A percentile compares a stretch with the other conserved stretches of the same genome.
Evolutionary conservation across 2,797 vertebrate species (phyloP).

Genomic region (Bradypus variegatus): DNA sequence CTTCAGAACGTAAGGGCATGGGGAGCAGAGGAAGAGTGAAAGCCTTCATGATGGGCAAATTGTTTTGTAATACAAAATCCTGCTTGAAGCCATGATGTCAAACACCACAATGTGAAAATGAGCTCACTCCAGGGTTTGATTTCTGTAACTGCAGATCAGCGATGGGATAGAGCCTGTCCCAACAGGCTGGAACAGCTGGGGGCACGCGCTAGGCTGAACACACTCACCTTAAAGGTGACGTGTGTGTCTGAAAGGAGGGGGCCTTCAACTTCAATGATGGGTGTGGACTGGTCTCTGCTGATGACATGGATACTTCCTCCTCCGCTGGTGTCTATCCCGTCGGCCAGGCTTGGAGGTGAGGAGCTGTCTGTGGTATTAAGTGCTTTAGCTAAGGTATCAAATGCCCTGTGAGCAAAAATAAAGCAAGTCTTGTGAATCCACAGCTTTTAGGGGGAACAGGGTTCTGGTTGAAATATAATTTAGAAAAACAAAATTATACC

Average conservation of each 20-base stretch:
- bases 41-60: background rate
- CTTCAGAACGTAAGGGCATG: background rate
- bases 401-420: constrained; percentile 82
- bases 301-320: constrained; percentile 95
- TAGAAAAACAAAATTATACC: background rate
- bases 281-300: constrained; percentile 93
- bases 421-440: background rate
- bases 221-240: constrained; percentile 90
- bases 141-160: background rate
- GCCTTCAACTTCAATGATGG: constrained; percentile 97
- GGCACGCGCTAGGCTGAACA: background rate
- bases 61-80: background rate
- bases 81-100: background rate
- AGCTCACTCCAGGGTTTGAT: background rate
- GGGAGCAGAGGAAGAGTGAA: background rate
- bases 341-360: constrained; percentile 77
- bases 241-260: constrained; percentile 97
- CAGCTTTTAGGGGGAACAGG: background rate
- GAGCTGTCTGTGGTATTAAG: constrained; percentile 85
- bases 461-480: background rate
- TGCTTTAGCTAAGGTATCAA: constrained; percentile 98
- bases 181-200: background rate
- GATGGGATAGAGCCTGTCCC: background rate
- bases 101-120: background rate
- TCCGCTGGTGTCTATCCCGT: constrained; percentile 79